Base-by-base conservation (phyloP, 1,140 invertebrate species). In the Drosophila sp. region DNA sequence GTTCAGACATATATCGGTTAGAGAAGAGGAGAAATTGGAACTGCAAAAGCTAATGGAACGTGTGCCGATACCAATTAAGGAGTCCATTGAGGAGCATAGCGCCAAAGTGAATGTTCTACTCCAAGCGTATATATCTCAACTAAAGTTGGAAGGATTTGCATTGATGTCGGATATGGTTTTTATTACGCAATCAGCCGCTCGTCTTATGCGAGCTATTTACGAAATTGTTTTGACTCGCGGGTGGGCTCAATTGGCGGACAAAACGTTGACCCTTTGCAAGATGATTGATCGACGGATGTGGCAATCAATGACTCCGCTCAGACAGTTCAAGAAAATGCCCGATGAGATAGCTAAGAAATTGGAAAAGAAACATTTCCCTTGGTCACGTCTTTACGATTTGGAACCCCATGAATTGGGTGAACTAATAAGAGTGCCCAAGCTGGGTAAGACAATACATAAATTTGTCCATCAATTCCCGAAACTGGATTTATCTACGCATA, bases 161-260 rank as follows among this genome's bases (percentile, higher is more conserved):
- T 93, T 99, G 3, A 99, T 99, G 97, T 97, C 98, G 0, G 99
- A 99, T 92, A 99, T 99, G 99, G 98, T 99, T 0, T 99, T 98
- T 90, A 98, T 99, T 0, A 99, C 99, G 0, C 99, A 99, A 92
- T 99, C 98, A 4, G 99, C 99, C 1, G 96, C 97, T 3, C 94
- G 99, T 62, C 93, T 99, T 4, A 97, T 99, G 94, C 93, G 99
- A 79, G 99, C 99, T 1, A 98, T 99, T 61, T 99, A 97, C 93
- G 99, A 99, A 93, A 99, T 99, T 79, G 97, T 96, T 0, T 82
- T 96, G 6, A 94, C 94, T 44, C 92, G 97, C 81, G 98, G 98
- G 23, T 99, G 99, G 99, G 99, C 99, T 0, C 98, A 99, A 86
- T 91, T 99, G 32, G 97, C 98, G 23, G 98, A 99, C 91, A 99